These are phyloP conservation scores for Berghia stephanieae DNA, from an alignment of 1,140 invertebrate species.

Conservation along the genomic window DNA sequence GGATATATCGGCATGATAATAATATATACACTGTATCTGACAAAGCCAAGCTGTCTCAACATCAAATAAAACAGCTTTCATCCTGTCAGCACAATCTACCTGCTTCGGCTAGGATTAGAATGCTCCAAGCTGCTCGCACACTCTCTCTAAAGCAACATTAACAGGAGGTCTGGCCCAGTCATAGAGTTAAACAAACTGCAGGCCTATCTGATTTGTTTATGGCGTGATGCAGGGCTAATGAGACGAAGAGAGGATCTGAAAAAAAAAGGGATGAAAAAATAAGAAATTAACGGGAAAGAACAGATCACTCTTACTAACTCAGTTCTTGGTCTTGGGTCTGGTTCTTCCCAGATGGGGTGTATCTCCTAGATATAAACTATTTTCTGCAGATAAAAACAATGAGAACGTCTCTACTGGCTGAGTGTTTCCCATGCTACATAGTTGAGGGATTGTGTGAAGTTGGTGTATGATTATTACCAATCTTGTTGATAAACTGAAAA, in stretches of 20 bases:
- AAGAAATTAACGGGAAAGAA: background rate
- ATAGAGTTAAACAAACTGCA: slow-evolving; percentile 30
- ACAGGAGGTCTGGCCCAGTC: background rate
- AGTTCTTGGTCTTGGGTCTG: too few species aligned
- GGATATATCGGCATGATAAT: too few species aligned
- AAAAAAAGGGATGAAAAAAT: background rate
- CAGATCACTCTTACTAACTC: too few species aligned
- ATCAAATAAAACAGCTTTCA: slow-evolving; percentile 15
- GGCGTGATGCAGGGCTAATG: slow-evolving; percentile 16
- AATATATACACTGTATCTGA: background rate
- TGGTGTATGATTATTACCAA: too few species aligned
- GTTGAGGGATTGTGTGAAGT: too few species aligned
- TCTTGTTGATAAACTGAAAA: too few species aligned
- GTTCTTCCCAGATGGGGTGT: too few species aligned
- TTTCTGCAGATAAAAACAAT: too few species aligned
- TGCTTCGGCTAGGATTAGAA: background rate
- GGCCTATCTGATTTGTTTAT: slow-evolving; percentile 32
- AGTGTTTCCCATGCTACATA: too few species aligned
- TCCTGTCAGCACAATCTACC: background rate
- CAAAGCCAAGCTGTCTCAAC: background rate
- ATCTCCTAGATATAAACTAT: too few species aligned
- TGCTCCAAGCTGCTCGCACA: background rate
- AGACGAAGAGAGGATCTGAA: slow-evolving; percentile 14
- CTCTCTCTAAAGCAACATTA: slow-evolving; percentile 12
- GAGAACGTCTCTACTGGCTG: too few species aligned